A percentile compares a stretch with the other conserved stretches of the same genome.
Conservation (phyloP, 2,888 invertebrate species). For the Pammene fasciana region DNA sequence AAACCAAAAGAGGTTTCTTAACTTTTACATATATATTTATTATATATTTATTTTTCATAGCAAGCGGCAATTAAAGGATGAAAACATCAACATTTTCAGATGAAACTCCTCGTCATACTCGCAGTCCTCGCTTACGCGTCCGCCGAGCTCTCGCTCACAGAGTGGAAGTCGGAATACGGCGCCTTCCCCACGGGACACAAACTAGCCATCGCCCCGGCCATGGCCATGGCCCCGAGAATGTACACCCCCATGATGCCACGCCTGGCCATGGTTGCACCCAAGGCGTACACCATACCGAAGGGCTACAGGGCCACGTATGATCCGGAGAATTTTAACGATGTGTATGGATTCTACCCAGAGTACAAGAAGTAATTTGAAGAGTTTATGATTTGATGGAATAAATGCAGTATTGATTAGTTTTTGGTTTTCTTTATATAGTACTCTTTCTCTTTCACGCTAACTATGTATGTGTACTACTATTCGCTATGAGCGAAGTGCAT, state of each 20-base stretch:
- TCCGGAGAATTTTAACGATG: constrained; percentile 52
- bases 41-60: too few species aligned
- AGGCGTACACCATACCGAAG: constrained; percentile 5
- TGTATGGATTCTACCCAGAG: constrained; percentile 53
- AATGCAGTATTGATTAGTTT: not conserved
- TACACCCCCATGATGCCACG: not conserved
- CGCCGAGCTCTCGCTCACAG: constrained; percentile 41
- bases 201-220: not conserved
- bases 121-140: constrained; percentile 41
- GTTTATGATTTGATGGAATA: constrained; percentile 12
- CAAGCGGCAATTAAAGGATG: too few species aligned
- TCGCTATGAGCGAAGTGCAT: too few species aligned
- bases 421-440: not conserved
- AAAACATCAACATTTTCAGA: constrained; percentile 45
- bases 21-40: too few species aligned
- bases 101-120: constrained; percentile 51
- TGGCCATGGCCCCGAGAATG: not conserved
- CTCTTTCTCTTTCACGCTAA: too few species aligned
- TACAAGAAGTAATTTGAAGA: constrained; percentile 33
- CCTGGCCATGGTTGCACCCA: constrained; percentile 4
- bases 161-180: constrained; percentile 52
- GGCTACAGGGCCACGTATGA: constrained; percentile 32
- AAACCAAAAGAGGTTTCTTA: too few species aligned
- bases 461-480: too few species aligned
- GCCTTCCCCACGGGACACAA: constrained; percentile 25